Evolutionary conservation across 2,888 invertebrate genomes (phyloP).

Genomic region (Drosophila peninsularis): DNA sequence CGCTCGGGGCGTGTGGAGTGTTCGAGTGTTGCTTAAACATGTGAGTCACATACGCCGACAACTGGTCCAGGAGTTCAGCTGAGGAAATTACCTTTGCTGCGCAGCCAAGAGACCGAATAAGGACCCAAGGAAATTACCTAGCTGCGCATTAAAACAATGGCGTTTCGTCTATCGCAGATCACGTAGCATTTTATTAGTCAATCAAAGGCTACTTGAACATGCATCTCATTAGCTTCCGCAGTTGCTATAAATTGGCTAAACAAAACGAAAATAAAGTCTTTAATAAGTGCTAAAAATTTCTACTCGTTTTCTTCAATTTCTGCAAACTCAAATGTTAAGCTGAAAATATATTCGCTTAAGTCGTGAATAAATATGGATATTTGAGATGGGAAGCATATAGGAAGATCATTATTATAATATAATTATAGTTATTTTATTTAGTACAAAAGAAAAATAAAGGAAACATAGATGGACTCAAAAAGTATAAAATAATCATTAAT

Average conservation of each 20-base stretch:
- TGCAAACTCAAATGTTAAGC: no score
- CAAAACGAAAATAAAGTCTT: not conserved
- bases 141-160: constrained; percentile 59
- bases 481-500: no score
- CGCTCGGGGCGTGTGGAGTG: constrained; percentile 33
- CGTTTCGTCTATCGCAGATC: constrained; percentile 68
- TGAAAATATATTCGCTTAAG: no score
- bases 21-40: constrained; percentile 69
- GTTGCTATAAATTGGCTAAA: not conserved
- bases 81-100: constrained; percentile 67
- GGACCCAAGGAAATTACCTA: constrained; percentile 60
- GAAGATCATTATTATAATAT: no score
- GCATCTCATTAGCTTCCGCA: constrained; percentile 64
- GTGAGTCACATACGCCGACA: constrained; percentile 79
- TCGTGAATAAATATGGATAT: no score
- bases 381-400: no score
- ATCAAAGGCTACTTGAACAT: constrained; percentile 79
- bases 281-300: not conserved
- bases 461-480: no score
- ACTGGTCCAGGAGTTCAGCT: constrained; percentile 32
- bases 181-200: constrained; percentile 84
- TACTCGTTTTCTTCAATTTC: no score
- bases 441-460: no score
- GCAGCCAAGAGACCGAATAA: constrained; percentile 37
- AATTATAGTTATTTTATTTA: no score